A percentile compares a stretch with the other conserved stretches of the same genome.
Conservation (phyloP, 2,888 invertebrate species). For the Branchipolynoe longqiensis region DNA sequence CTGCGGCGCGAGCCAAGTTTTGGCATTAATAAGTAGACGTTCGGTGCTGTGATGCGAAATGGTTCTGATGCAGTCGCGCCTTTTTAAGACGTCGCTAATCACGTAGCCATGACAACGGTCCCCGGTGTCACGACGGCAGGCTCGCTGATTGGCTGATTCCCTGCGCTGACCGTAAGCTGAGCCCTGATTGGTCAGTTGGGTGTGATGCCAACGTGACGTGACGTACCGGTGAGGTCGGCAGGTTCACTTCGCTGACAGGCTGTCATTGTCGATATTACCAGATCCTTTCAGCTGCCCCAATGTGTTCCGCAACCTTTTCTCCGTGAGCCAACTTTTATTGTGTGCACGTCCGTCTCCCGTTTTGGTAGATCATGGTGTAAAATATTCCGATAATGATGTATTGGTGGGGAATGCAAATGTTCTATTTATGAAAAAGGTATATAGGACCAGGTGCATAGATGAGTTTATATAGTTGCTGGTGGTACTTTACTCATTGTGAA, state of each 20-base stretch:
- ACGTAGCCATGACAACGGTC: conserved; percentile 13
- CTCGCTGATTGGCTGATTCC: conserved; percentile 15
- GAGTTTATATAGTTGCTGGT: no score
- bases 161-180: conserved; percentile 1
- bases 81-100: background rate
- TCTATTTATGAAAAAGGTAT: no score
- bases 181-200: conserved; percentile 19
- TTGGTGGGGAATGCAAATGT: no score
- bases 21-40: no score
- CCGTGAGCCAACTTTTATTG: no score
- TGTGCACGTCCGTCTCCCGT: no score
- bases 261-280: conserved; percentile 3
- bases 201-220: conserved; percentile 2
- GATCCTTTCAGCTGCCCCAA: background rate
- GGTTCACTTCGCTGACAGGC: background rate
- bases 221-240: conserved; percentile 1
- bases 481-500: no score
- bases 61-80: background rate
- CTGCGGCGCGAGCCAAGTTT: no score
- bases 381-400: no score
- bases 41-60: background rate
- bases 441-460: no score
- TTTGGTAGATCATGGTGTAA: no score
- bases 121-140: conserved; percentile 4
- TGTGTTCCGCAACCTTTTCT: no score